Evolutionary conservation across 1,140 invertebrate species (phyloP), one percentile per base, ranked within the genome.

Genomic region (Belonocnema kinseyi): DNA sequence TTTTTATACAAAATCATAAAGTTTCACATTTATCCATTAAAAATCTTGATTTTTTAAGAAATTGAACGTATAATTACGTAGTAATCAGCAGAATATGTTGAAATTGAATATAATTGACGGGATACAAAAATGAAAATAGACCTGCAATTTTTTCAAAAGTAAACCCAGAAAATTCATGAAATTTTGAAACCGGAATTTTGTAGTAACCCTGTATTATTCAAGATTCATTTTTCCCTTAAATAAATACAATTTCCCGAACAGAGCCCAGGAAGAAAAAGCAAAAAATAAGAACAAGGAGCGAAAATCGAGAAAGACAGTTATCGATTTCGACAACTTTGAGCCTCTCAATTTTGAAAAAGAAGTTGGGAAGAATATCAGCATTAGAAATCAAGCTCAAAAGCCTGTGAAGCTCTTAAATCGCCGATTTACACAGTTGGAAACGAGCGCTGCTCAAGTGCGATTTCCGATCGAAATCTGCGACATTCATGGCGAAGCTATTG

Each of bases 391-490:
- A 0, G 72, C 78, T 14, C 53, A 81, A 14, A 87, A 88, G 46
- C 51, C 66, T 51, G 66, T 87, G 0, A 90, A 90, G 82, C 77
- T 90, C 2, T 74, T 90, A 16, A 86, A 83, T 58, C 84, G 79
- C 14, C 83, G 87, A 13, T 91, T 90, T 79, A 82, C 89, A 46
- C 87, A 88, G 72, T 80, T 91, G 14, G 90, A 91, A 77, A 88
- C 87, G 40, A 61, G 50, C 61, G 53, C 54, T 11, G 46, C 71
- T 12, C 81, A 75, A 61, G 73, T 66, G 61, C 74, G 75, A 74
- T 71, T 82, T 11, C 51, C 82, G 0, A 85, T 87, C 74, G 77
- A 88, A 10, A 77, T 89, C 16, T 79, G 85, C 8, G 88, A 90
- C 80, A 72, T 85, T 46, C 73, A 87, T 21, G 87, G 86, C 21